Conservation (phyloP, 2,888 invertebrate genomes). For the Acronicta leporina region DNA sequence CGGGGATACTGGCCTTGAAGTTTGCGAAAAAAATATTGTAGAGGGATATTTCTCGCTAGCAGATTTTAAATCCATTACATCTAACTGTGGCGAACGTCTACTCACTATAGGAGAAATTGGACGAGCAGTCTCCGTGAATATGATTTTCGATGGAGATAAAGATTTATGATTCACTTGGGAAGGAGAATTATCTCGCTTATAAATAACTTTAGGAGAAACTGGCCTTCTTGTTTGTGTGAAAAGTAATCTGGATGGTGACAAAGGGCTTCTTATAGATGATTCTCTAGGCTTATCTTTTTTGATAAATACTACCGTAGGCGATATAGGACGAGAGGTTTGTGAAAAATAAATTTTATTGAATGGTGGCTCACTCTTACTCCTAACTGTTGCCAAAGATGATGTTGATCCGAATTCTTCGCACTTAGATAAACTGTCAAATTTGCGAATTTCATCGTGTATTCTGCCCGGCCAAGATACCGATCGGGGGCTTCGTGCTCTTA, state of each 20-base stretch:
- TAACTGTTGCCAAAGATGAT: conserved; percentile 84
- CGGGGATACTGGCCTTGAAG: conserved; percentile 81
- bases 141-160: conserved; percentile 73
- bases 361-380: conserved; percentile 91
- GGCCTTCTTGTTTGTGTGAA: conserved; percentile 78
- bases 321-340: conserved; percentile 84
- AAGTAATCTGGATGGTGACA: conserved; percentile 73
- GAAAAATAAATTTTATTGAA: conserved; percentile 86
- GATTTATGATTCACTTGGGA: conserved; percentile 58
- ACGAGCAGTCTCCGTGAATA: conserved; percentile 78
- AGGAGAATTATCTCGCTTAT: conserved; percentile 56
- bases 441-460: conserved; percentile 84
- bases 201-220: conserved; percentile 74
- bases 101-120: conserved; percentile 75
- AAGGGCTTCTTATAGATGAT: conserved; percentile 54
- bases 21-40: conserved; percentile 79
- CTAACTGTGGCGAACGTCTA: conserved; percentile 58
- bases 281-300: conserved; percentile 68
- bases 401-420: conserved; percentile 80
- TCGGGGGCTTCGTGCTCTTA: conserved; percentile 88
- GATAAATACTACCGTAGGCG: conserved; percentile 78
- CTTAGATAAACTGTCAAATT: conserved; percentile 84
- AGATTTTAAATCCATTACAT: conserved; percentile 54
- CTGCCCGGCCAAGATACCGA: conserved; percentile 90
- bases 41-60: conserved; percentile 65